These are phyloP conservation scores for Homarus americanus DNA, from an alignment of 1,140 invertebrate species.

Conservation along the genomic window DNA sequence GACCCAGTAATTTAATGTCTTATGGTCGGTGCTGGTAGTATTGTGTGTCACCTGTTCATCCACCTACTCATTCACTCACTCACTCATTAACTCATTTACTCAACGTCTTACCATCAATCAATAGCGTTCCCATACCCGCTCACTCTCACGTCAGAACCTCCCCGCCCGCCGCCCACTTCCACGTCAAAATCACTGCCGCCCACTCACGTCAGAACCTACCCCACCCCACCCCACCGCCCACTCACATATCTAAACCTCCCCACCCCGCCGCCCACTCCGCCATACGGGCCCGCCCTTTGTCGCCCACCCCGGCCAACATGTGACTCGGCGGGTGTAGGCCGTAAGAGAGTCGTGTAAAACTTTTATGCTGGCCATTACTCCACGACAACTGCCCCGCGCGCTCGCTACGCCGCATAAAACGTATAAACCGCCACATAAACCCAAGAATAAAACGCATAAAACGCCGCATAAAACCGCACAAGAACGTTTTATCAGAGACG, in stretches of 20 bases:
- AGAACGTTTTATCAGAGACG: constrained; percentile 65
- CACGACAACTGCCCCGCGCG: constrained; percentile 65
- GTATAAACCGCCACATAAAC: constrained; percentile 69
- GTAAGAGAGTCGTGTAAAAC: constrained; percentile 65
- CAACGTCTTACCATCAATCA: too few relatives aligned
- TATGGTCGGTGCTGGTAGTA: too few relatives aligned
- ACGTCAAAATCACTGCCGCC: neutral
- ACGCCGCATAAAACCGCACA: constrained; percentile 67
- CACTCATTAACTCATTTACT: too few relatives aligned
- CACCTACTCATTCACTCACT: too few relatives aligned
- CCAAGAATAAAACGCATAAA: constrained; percentile 64
- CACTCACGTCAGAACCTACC: neutral
- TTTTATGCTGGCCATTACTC: constrained; percentile 66
- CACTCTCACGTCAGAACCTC: too few relatives aligned
- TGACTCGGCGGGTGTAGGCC: constrained; percentile 47
- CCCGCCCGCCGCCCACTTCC: too few relatives aligned
- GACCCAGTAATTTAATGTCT: too few relatives aligned
- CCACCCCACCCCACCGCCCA: neutral
- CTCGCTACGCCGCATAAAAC: constrained; percentile 64
- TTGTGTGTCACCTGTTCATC: too few relatives aligned
- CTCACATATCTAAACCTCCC: neutral
- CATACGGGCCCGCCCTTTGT: neutral
- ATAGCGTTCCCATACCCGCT: too few relatives aligned
- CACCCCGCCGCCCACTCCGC: neutral
- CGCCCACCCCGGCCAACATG: constrained; percentile 10